phyloP scores from a whole-genome alignment of 2,888 invertebrate genomes.

The Drosophila kambysellisi region DNA sequence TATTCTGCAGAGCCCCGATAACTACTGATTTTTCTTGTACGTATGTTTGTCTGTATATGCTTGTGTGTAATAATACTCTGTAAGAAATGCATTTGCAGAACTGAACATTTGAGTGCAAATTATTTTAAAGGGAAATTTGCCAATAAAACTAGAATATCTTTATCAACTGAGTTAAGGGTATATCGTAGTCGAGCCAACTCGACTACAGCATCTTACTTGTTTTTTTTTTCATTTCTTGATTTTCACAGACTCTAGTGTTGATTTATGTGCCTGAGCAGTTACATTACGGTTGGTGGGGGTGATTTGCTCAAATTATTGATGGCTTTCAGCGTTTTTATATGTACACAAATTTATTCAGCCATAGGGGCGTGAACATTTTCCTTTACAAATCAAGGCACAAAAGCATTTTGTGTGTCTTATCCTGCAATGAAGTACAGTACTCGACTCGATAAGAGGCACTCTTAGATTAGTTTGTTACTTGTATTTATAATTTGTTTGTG shows the following conservation, averaged over 20 bases:
- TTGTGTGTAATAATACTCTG: too few species aligned
- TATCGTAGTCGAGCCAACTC: too few species aligned
- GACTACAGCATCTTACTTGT: not conserved
- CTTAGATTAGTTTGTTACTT: conserved; percentile 25
- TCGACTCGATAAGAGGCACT: not conserved
- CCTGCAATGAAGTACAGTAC: not conserved
- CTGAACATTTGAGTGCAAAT: too few species aligned
- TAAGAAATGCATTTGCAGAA: too few species aligned
- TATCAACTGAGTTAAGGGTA: too few species aligned
- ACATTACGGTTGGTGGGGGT: conserved; percentile 12
- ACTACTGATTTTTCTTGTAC: too few species aligned
- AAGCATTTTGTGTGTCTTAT: conserved; percentile 1
- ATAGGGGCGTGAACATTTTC: conserved; percentile 72
- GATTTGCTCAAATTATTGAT: conserved; percentile 50
- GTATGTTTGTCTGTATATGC: too few species aligned
- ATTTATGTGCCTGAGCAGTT: conserved; percentile 16
- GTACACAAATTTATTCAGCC: conserved; percentile 74
- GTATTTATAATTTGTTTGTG: conserved; percentile 75
- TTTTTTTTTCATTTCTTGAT: conserved; percentile 30
- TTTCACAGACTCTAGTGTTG: conserved; percentile 13
- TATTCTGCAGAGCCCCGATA: too few species aligned
- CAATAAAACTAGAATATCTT: too few species aligned
- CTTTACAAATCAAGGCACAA: conserved; percentile 44
- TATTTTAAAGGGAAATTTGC: too few species aligned
- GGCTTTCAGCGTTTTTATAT: conserved; percentile 38